phyloP scores from a whole-genome alignment of 2,797 vertebrate genomes.

The Chelmon rostratus region DNA sequence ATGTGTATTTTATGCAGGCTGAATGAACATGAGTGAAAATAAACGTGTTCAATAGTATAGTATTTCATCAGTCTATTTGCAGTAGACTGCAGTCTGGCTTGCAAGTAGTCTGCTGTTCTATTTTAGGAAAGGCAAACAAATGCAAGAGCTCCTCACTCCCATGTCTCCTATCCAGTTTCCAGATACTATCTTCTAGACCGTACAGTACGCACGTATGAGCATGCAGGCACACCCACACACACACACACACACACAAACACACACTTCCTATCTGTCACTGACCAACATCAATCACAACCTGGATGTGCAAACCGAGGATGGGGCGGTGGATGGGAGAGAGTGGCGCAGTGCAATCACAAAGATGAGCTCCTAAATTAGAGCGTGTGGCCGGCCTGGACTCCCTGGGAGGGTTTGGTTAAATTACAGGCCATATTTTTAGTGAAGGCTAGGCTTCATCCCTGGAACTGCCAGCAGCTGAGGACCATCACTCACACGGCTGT shows the following conservation, averaged over 20 bases:
- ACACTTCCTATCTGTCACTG: constrained; percentile 31
- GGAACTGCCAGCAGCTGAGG: constrained; percentile 72
- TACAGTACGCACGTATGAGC: constrained; percentile 18
- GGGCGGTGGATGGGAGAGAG: constrained; percentile 47
- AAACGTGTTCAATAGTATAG: constrained; percentile 44
- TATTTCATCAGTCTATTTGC: constrained; percentile 55
- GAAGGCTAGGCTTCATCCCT: constrained; percentile 67
- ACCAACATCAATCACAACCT: constrained; percentile 58
- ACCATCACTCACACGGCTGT: constrained; percentile 72
- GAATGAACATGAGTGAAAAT: constrained; percentile 26
- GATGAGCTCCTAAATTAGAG: constrained; percentile 78
- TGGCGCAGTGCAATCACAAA: constrained; percentile 64
- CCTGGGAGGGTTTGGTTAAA: constrained; percentile 73
- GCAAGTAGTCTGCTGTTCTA: constrained; percentile 51
- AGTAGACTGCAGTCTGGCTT: constrained; percentile 37
- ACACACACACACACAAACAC: constrained; percentile 35
- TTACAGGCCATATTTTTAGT: constrained; percentile 82
- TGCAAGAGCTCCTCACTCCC: constrained; percentile 41
- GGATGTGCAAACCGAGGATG: constrained; percentile 36
- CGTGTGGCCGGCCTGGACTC: constrained; percentile 45
- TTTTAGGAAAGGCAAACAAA: constrained; percentile 74
- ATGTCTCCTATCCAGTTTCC: constrained; percentile 56
- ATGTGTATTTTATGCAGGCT: neutral
- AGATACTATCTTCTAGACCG: constrained; percentile 35
- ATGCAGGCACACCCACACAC: constrained; percentile 9